Percentiles rank a stretch among this genome's conserved stretches.
Evolutionary conservation across 2,797 vertebrate genomes (phyloP).

Genomic region (Phaenicophaeus curvirostris): DNA sequence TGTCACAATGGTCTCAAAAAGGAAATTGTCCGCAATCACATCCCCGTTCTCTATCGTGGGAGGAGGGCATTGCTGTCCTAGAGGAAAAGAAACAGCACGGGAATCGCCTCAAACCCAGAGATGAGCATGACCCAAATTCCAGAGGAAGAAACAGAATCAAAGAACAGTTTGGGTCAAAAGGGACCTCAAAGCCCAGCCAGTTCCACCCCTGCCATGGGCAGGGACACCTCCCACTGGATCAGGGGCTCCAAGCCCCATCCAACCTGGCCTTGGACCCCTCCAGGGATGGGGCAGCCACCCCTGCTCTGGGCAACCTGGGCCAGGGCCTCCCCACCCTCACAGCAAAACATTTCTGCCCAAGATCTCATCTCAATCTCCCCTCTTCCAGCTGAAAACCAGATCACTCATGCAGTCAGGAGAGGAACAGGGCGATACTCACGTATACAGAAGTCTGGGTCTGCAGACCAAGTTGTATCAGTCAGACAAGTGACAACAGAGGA

Average conservation of each 20-base stretch:
- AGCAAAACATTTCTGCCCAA: too few relatives aligned
- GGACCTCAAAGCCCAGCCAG: too few relatives aligned
- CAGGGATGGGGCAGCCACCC: too few relatives aligned
- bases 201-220: too few relatives aligned
- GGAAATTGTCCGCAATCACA: neutral
- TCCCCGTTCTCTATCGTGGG: neutral
- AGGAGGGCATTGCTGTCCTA: neutral
- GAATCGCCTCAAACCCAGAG: neutral
- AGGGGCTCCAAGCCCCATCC: too few relatives aligned
- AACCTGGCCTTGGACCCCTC: too few relatives aligned
- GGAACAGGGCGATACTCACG: neutral
- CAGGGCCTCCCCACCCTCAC: too few relatives aligned
- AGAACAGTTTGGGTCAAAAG: too few relatives aligned
- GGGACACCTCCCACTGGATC: too few relatives aligned
- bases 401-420: neutral
- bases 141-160: neutral
- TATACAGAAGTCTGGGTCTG: neutral
- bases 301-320: too few relatives aligned
- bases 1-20: neutral
- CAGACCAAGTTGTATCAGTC: neutral
- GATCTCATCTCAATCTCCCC: too few relatives aligned
- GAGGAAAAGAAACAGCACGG: neutral
- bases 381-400: too few relatives aligned
- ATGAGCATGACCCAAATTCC: fast-evolving
- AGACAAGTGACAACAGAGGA: neutral